A percentile compares a stretch with the other conserved stretches of the same genome.
phyloP scores from a whole-genome alignment of 2,113 vertebrate genomes.

The Paratilapia polleni region DNA sequence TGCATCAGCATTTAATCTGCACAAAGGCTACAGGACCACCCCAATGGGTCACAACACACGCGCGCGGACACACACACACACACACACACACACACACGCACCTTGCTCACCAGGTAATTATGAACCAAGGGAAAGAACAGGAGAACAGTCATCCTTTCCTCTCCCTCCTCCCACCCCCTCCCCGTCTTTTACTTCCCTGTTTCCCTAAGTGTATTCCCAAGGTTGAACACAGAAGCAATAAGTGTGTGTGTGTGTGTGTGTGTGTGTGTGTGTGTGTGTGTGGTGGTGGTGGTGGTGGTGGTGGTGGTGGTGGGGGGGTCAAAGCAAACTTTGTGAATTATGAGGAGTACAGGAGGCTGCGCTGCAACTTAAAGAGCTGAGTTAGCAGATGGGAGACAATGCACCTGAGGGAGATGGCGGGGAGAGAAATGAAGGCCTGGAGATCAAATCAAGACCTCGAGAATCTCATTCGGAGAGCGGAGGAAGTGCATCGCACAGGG shows the following conservation, averaged over 20 bases:
- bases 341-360: constrained; percentile 41
- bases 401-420: constrained; percentile 48
- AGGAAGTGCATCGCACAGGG: constrained; percentile 12
- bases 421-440: constrained; percentile 63
- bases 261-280: neutral
- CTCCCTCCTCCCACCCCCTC: constrained; percentile 13
- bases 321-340: constrained; percentile 69
- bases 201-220: constrained; percentile 64
- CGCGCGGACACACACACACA: constrained; percentile 35
- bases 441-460: constrained; percentile 66
- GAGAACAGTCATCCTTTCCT: constrained; percentile 58
- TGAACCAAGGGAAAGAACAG: constrained; percentile 54
- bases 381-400: constrained; percentile 65
- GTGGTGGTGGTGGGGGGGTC: neutral
- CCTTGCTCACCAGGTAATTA: constrained; percentile 68
- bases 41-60: constrained; percentile 44
- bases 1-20: constrained; percentile 73
- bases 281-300: too few relatives aligned
- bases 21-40: constrained; percentile 66
- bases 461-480: constrained; percentile 45
- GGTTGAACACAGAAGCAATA: constrained; percentile 52
- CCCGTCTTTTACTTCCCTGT: constrained; percentile 32
- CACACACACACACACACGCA: constrained; percentile 36
- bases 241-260: constrained; percentile 23
- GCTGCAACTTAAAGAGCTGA: constrained; percentile 67